phyloP scores from a whole-genome alignment of 1,140 invertebrate genomes.

The Lordiphosa mommai region DNA sequence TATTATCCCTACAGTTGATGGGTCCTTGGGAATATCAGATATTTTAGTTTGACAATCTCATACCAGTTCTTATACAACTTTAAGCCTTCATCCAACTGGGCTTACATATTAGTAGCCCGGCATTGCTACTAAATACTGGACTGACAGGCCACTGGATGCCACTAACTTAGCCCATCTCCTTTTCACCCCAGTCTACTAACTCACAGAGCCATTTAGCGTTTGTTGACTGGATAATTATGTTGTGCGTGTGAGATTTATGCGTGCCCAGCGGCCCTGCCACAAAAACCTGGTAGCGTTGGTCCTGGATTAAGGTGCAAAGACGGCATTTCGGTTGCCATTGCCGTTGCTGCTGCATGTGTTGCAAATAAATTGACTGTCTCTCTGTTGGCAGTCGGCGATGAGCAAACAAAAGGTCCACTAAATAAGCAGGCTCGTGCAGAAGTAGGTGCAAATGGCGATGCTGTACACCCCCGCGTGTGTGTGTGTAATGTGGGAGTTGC shows the following conservation, averaged over 20 bases:
- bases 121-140: conserved; percentile 32
- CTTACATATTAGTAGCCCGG: conserved; percentile 34
- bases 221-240: conserved; percentile 77
- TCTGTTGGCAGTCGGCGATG: conserved; percentile 31
- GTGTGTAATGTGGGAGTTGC: conserved; percentile 29
- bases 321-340: conserved; percentile 32
- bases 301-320: conserved; percentile 66
- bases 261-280: conserved; percentile 1
- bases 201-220: conserved; percentile 57
- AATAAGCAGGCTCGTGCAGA: conserved; percentile 50
- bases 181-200: conserved; percentile 13
- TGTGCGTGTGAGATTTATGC: conserved; percentile 72
- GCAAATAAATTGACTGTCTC: conserved; percentile 76
- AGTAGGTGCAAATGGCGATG: conserved; percentile 55
- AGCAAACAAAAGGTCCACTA: conserved; percentile 67
- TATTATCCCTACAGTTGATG: no score
- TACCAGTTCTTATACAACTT: no score
- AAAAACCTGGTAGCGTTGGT: neutral
- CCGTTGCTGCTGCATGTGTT: conserved; percentile 50
- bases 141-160: conserved; percentile 30
- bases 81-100: neutral
- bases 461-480: neutral
- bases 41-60: no score
- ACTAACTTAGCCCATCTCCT: conserved; percentile 25
- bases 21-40: no score